Conservation (phyloP, 2,113 vertebrate genomes). For the Axis porcinus region DNA sequence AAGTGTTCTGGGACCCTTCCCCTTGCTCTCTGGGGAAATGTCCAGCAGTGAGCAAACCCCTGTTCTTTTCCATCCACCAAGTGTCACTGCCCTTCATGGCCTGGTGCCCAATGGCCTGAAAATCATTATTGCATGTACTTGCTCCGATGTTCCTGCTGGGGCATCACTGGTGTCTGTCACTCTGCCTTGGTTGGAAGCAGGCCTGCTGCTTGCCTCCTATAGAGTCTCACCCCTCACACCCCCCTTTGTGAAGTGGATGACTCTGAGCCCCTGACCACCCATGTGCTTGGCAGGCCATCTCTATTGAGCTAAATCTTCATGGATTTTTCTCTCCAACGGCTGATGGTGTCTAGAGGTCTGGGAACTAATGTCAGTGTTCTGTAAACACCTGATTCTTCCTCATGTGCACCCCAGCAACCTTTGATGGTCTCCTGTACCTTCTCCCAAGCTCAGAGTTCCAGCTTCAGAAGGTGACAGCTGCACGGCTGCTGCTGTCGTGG, state of each 20-base stretch:
- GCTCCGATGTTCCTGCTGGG: not conserved
- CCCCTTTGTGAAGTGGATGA: fast-evolving
- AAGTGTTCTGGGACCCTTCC: too few species aligned
- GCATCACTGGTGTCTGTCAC: not conserved
- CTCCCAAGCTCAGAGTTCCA: fast-evolving
- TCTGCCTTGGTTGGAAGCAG: not conserved
- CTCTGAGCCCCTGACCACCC: not conserved
- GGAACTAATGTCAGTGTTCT: not conserved
- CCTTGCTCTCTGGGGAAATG: too few species aligned
- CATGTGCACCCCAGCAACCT: not conserved
- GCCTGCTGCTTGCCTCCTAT: fast-evolving
- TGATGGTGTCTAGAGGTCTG: not conserved
- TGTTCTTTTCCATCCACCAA: not conserved
- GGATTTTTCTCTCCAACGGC: not conserved
- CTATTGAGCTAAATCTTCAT: not conserved
- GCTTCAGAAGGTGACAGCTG: fast-evolving
- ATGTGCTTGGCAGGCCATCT: fast-evolving
- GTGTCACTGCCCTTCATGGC: not conserved
- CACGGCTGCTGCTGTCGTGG: fast-evolving
- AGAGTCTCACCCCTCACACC: not conserved
- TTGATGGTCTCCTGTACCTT: fast-evolving
- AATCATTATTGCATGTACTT: too few species aligned
- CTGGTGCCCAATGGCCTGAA: not conserved
- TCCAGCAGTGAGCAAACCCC: not conserved
- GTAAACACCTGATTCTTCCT: not conserved